Evolutionary conservation across 2,797 vertebrate genomes (phyloP), one percentile per base, ranked within the genome.

Genomic region (Ceryle rudis): DNA sequence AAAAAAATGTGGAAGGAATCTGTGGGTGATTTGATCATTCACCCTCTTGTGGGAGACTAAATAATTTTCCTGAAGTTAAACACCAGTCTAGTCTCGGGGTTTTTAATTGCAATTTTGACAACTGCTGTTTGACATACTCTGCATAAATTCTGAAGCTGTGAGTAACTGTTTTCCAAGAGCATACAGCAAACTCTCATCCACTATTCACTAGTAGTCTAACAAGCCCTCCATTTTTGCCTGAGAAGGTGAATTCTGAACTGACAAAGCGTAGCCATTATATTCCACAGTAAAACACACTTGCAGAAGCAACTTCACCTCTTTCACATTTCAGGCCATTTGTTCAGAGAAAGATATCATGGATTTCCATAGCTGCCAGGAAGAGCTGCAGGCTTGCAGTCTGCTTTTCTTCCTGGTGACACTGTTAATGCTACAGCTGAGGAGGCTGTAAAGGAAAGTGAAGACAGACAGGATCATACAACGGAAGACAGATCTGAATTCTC

Each of bases 161-260:
- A 66, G 37, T 14, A 72, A 64, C 57, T 41, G 17, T 33, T 44
- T 87, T 91, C 15, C 41, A 52, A 19, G 17, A 80, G 29, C 23
- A 69, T 14, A 11, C 3, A 33, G 8, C 5, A 9, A 89, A 47
- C 39, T 73, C 31, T 66, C 44, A 82, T 33, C 28, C 18, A 12
- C 19, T 71, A 13, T 41, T 44, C 69, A 64, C 22, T 3, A 0
- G 8, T 29, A 60, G 25, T 13, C 52, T 60, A 39, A 42, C 79
- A 67, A 18, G 1, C 0, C 1, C 18, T 20, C 4, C 0, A 3
- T 44, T 91, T 90, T 37, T 73, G 19, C 65, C 49, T 39, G 11
- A 37, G 77, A 86, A 29, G 7, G 29, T 58, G 6, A 14, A 55
- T 69, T 92, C 89, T 86, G 33, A 83, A 42, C 29, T 55, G 39